Conservation (phyloP, 37 sponge, comb jelly and placozoan genomes). For the Beroe forskalii region DNA sequence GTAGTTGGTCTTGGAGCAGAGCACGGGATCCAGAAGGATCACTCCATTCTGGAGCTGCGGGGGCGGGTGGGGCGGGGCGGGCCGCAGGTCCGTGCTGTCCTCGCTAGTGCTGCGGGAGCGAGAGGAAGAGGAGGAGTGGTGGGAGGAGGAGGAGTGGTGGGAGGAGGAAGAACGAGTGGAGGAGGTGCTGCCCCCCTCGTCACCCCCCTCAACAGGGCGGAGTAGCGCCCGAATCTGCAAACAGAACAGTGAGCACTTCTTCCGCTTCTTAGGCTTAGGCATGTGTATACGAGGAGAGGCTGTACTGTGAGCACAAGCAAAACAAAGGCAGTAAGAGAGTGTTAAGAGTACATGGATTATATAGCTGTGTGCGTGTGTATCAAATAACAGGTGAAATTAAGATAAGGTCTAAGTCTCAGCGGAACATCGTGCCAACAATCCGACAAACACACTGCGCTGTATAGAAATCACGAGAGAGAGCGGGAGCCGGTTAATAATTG, state of each 20-base stretch:
- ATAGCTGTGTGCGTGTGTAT: not conserved
- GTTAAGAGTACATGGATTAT: too few relatives aligned
- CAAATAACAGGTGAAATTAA: too few relatives aligned
- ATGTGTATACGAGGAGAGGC: too few relatives aligned
- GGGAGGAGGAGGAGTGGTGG: not conserved
- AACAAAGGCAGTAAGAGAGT: not conserved
- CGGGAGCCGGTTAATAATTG: too few relatives aligned
- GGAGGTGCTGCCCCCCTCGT: not conserved
- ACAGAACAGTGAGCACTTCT: slow-evolving; percentile 49
- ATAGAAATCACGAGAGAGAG: too few relatives aligned
- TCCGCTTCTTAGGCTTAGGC: not conserved
- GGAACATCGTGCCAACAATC: too few relatives aligned
- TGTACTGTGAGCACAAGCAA: not conserved
- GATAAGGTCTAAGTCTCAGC: too few relatives aligned
- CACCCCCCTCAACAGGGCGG: slow-evolving; percentile 15
- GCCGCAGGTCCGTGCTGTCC: slow-evolving; percentile 35
- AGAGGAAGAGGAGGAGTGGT: not conserved
- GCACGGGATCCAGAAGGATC: slow-evolving; percentile 9
- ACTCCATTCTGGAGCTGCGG: not conserved
- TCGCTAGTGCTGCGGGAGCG: slow-evolving; percentile 43
- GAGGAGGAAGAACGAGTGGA: not conserved
- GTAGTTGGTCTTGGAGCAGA: slow-evolving; percentile 32
- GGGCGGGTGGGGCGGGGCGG: not conserved
- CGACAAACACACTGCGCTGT: too few relatives aligned
- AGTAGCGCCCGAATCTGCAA: slow-evolving; percentile 56